Evolutionary conservation across 2,113 vertebrate genomes (phyloP).

Genomic region (Mustelus asterias): DNA sequence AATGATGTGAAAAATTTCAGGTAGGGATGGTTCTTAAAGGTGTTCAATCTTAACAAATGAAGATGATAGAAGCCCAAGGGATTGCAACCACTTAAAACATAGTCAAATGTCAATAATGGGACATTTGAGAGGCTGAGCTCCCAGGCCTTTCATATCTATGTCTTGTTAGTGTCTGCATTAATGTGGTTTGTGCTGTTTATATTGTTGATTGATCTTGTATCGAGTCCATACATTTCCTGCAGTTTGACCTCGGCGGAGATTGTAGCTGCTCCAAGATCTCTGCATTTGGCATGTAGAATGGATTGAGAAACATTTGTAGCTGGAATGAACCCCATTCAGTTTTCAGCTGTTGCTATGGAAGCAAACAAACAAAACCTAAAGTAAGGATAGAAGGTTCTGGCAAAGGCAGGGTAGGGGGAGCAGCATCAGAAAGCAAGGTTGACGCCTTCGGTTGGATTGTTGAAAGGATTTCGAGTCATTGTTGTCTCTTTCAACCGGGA

Average conservation of each 20-base stretch:
- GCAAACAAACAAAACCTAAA: neutral
- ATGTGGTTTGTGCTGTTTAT: neutral
- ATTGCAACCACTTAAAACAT: neutral
- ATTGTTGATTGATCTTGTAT: neutral
- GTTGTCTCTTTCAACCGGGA: neutral
- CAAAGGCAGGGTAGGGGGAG: neutral
- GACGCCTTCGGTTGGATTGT: neutral
- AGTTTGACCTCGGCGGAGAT: neutral
- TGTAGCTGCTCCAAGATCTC: neutral
- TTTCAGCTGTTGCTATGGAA: neutral
- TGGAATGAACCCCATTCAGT: neutral
- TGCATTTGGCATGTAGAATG: neutral
- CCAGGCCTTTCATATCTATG: too few species aligned
- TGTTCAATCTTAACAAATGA: neutral
- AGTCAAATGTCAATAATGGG: neutral
- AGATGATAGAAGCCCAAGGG: neutral
- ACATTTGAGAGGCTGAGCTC: too few species aligned
- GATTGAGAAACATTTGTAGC: conserved; percentile 20
- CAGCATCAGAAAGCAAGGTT: neutral
- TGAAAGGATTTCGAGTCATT: neutral
- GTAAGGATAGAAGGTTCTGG: conserved; percentile 20
- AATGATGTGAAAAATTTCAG: too few species aligned
- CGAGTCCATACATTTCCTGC: neutral
- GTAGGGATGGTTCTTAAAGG: too few species aligned
- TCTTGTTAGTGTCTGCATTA: neutral